Evolutionary conservation across 2,888 invertebrate genomes (phyloP), one percentile per base, ranked within the genome.

Genomic region (Dolichopus griseipennis): DNA sequence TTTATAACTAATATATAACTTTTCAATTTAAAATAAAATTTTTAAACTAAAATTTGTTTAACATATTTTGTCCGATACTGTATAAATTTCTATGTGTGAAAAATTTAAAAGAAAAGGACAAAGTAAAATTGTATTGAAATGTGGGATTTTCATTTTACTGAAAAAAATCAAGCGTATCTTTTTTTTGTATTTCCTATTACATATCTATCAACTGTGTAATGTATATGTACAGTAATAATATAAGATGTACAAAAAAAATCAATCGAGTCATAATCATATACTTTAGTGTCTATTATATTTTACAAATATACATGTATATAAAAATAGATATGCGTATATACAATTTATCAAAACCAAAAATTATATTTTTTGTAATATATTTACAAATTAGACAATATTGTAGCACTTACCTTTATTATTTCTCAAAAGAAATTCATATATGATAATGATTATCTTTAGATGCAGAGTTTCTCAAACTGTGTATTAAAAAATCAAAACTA

Each of bases 391-490:
- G 52, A 52, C 52, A 52, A 52, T 18, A 52, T 52, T 18, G 18
- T 52, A 52, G 52, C 52, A 52, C 52, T 52, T 52, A 52, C 52
- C 52, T 52, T 52, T 52, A 52, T 52, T 52, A 52, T 52, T 52
- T 52, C 27, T 52, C n/a, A 18, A 52, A 52, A 18, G 2, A 52
- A 15, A 52, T 52, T n/a, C n/a, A 18, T 18, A 2, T 18, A 52
- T 18, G 15, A 52, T 52, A 52, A 52, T 41, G 27, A 5, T 27
- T 12, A 41, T 12, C 8, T 41, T 41, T 41, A 52, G 18, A 18
- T 52, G 2, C 52, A 52, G 18, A 18, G 18, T 18, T 52, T 52
- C n/a, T 52, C n/a, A 52, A 52, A 52, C 52, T 37, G 4, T 27
- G 2, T 27, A 27, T 27, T 27, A 4, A n/a, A 27, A 27, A 27